These are phyloP conservation scores for Carettochelys insculpta DNA, from an alignment of 2,113 vertebrate species.

Conservation along the genomic window DNA sequence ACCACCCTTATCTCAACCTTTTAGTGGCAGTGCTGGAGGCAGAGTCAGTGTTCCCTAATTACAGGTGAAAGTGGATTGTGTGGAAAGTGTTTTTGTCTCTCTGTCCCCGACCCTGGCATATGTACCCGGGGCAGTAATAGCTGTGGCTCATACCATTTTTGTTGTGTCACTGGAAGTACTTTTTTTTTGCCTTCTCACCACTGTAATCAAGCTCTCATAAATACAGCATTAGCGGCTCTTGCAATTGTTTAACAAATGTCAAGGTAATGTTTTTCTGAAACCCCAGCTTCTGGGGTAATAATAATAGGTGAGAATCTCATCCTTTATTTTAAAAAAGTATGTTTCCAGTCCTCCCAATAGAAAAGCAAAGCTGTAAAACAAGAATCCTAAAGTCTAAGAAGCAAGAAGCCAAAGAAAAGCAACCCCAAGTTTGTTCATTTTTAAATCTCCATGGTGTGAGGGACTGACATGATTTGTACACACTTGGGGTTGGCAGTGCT, in stretches of 20 bases:
- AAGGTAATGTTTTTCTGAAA: not conserved
- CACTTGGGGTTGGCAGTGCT: not conserved
- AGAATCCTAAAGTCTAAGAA: not conserved
- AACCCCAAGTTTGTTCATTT: not conserved
- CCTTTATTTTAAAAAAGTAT: not conserved
- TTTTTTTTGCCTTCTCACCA: not conserved
- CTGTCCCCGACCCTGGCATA: rapidly evolving
- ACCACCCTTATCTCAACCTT: not conserved
- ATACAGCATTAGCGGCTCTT: not conserved
- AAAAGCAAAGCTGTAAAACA: not conserved
- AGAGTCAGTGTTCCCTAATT: rapidly evolving
- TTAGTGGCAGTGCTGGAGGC: not conserved
- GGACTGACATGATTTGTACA: not conserved
- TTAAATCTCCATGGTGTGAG: not conserved
- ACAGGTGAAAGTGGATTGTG: not conserved
- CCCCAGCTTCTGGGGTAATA: not conserved
- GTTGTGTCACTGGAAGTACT: not conserved
- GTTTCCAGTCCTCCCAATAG: not conserved
- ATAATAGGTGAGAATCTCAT: not conserved
- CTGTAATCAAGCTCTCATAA: not conserved
- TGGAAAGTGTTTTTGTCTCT: not conserved
- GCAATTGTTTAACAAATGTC: not conserved
- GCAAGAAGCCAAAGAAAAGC: not conserved
- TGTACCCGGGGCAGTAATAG: not conserved
- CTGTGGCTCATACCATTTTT: rapidly evolving